A percentile compares a stretch with the other conserved stretches of the same genome.
phyloP scores from a whole-genome alignment of 2,888 invertebrate genomes.

The Ctena decussata region DNA sequence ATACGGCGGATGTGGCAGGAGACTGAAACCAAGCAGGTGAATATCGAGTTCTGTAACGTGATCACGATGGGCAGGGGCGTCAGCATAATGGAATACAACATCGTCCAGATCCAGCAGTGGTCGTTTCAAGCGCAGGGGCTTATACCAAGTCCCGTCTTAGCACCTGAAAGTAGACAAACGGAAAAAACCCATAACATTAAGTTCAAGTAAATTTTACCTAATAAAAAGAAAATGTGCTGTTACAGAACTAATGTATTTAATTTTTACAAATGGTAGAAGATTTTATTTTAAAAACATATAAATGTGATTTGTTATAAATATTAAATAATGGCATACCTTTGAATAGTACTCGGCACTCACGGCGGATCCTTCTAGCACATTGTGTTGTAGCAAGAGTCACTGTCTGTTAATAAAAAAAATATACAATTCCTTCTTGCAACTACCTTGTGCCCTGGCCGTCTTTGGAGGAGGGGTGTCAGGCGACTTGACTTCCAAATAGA shows the following conservation, averaged over 20 bases:
- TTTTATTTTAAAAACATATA: neutral
- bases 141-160: no score
- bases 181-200: no score
- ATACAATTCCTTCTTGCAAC: neutral
- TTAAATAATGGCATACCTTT: conserved; percentile 4
- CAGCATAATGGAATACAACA: neutral
- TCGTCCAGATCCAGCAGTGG: neutral
- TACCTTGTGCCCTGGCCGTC: neutral
- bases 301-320: conserved; percentile 2
- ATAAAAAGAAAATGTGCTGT: no score
- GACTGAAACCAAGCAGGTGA: conserved; percentile 7
- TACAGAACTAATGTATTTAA: no score
- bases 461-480: no score
- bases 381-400: neutral
- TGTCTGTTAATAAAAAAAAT: neutral
- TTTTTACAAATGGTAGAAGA: no score
- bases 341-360: neutral
- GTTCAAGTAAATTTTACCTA: no score
- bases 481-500: no score
- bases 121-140: neutral
- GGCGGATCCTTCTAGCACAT: neutral
- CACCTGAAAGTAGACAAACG: no score
- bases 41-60: neutral
- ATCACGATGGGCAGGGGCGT: neutral
- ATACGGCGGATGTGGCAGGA: neutral